Percentiles rank a stretch among this genome's conserved stretches.
Conservation (phyloP, 1,140 invertebrate genomes). For the Fopius arisanus region DNA sequence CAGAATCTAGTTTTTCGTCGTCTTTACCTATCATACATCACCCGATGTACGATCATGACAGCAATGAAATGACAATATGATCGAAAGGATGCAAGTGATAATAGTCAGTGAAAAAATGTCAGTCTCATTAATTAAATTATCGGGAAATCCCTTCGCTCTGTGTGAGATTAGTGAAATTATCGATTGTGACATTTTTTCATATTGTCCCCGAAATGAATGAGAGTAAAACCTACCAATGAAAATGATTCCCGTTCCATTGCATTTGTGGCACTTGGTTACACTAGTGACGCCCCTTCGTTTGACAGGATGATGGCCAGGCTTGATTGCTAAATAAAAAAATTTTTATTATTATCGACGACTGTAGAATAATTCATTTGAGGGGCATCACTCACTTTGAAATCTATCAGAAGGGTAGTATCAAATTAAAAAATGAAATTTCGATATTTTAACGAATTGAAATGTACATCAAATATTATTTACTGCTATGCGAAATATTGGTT, state of each 20-base stretch:
- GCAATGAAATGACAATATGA: conserved; percentile 56
- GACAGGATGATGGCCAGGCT: conserved; percentile 79
- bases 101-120: conserved; percentile 37
- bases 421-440: too few species aligned
- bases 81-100: conserved; percentile 40
- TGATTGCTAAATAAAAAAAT: conserved; percentile 54
- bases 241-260: conserved; percentile 86
- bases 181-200: conserved; percentile 31
- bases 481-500: too few species aligned
- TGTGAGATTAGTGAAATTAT: too few species aligned
- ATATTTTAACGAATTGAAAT: too few species aligned
- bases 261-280: conserved; percentile 86
- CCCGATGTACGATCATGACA: conserved; percentile 61
- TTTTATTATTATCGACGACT: conserved; percentile 20
- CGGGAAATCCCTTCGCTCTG: too few species aligned
- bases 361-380: too few species aligned
- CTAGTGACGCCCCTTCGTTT: conserved; percentile 82
- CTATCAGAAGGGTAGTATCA: too few species aligned
- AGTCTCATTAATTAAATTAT: background rate
- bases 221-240: conserved; percentile 71
- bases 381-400: too few species aligned
- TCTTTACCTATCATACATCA: conserved; percentile 62
- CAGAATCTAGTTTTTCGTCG: conserved; percentile 61
- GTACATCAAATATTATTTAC: too few species aligned
- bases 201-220: background rate